Percentiles rank a stretch among this genome's conserved stretches.
Conservation (phyloP, 2,113 vertebrate genomes). For the Petrocephalus microphthalmus region DNA sequence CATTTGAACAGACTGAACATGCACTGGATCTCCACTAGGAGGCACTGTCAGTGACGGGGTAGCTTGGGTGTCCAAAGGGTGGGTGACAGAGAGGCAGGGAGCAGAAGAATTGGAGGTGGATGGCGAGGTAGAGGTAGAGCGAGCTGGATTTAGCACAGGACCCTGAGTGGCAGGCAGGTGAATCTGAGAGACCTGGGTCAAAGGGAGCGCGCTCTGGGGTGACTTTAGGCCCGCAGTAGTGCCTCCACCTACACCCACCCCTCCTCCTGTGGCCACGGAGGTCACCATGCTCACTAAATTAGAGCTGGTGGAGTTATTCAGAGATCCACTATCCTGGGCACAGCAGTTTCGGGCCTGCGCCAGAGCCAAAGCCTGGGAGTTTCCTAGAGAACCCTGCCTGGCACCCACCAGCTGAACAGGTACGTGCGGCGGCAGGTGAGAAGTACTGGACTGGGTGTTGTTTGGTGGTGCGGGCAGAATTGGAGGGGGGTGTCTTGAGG, state of each 20-base stretch:
- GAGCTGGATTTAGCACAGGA: slow-evolving; percentile 36
- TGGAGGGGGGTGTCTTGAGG: slow-evolving; percentile 59
- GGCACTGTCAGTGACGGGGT: slow-evolving; percentile 15
- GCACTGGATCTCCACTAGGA: slow-evolving; percentile 39
- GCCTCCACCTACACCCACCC: slow-evolving; percentile 56
- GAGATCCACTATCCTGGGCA: slow-evolving; percentile 44
- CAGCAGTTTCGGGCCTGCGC: slow-evolving; percentile 62
- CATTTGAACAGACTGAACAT: slow-evolving; percentile 24
- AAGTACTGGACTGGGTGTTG: slow-evolving; percentile 55
- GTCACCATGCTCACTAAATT: slow-evolving; percentile 57
- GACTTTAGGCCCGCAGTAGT: slow-evolving; percentile 49
- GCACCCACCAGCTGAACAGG: slow-evolving; percentile 91
- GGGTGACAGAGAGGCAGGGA: slow-evolving; percentile 28
- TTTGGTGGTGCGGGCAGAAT: slow-evolving; percentile 67
- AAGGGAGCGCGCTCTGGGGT: slow-evolving; percentile 47
- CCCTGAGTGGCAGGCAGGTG: slow-evolving; percentile 42
- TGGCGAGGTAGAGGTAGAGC: slow-evolving; percentile 26
- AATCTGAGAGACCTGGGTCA: slow-evolving; percentile 39
- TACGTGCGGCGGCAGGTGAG: slow-evolving; percentile 71
- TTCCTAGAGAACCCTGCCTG: slow-evolving; percentile 75
- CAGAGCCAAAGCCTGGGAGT: slow-evolving; percentile 76
- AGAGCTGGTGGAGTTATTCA: slow-evolving; percentile 33
- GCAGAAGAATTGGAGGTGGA: slow-evolving; percentile 16
- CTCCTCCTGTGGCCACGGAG: slow-evolving; percentile 45
- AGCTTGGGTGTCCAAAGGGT: slow-evolving; percentile 35